phyloP scores from a whole-genome alignment of 2,888 invertebrate genomes.

The Sthenelais limicola region DNA sequence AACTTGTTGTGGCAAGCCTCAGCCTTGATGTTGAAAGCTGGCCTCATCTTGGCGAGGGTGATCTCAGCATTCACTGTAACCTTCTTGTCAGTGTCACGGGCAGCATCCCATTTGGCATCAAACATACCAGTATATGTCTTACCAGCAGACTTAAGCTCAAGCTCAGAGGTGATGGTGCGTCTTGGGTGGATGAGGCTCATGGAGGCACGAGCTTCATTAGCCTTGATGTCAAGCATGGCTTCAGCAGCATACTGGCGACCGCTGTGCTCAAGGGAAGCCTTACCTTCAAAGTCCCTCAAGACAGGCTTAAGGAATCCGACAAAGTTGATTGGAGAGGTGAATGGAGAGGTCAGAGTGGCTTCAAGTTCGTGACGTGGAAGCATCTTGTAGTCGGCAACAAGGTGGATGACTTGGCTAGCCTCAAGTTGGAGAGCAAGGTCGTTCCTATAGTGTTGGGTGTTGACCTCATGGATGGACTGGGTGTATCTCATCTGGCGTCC shows the following conservation, averaged over 20 bases:
- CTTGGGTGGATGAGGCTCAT: constrained; percentile 29
- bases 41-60: constrained; percentile 39
- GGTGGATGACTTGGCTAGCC: constrained; percentile 35
- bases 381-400: constrained; percentile 47
- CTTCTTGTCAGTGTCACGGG: constrained; percentile 33
- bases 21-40: constrained; percentile 41
- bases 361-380: constrained; percentile 47
- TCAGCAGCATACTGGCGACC: constrained; percentile 35
- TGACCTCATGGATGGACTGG: constrained; percentile 41
- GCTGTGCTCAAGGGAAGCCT: constrained; percentile 34
- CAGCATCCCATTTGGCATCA: constrained; percentile 45
- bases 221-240: constrained; percentile 37
- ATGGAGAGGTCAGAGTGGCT: constrained; percentile 43
- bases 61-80: constrained; percentile 39
- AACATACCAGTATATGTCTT: constrained; percentile 7
- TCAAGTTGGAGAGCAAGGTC: constrained; percentile 42
- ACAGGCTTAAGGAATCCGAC: constrained; percentile 49
- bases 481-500: constrained; percentile 46
- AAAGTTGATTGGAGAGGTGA: constrained; percentile 45
- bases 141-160: background rate
- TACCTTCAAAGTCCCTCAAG: constrained; percentile 43
- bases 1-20: constrained; percentile 43
- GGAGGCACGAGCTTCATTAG: constrained; percentile 31
- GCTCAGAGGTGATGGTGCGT: constrained; percentile 22
- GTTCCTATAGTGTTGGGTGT: constrained; percentile 42